These are phyloP conservation scores for Caenorhabditis briggsae DNA, from an alignment of 1,140 invertebrate species.

Conservation along the genomic window DNA sequence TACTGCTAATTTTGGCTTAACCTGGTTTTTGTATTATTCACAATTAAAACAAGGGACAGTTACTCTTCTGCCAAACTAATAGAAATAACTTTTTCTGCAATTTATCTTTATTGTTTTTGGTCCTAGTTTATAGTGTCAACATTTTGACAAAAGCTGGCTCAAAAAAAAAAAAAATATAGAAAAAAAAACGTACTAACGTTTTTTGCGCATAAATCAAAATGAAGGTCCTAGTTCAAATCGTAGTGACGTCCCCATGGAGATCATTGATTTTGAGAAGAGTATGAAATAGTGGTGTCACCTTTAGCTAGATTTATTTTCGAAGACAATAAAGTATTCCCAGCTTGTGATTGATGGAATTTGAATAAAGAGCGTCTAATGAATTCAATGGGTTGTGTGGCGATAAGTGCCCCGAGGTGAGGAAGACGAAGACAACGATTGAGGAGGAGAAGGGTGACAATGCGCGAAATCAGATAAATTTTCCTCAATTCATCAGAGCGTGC, in stretches of 20 bases:
- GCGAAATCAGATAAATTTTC: conserved; percentile 50
- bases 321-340: neutral
- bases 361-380: conserved; percentile 39
- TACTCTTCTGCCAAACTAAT: no score
- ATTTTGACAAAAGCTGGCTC: neutral
- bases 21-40: no score
- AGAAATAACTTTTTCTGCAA: no score
- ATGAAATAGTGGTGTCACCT: no score
- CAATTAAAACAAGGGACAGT: no score
- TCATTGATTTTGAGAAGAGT: conserved; percentile 12
- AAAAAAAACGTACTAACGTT: no score
- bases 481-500: conserved; percentile 55
- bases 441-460: conserved; percentile 22
- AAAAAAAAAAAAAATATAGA: neutral
- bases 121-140: no score
- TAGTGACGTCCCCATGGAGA: conserved; percentile 14
- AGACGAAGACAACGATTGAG: no score
- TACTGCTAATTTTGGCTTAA: no score
- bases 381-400: conserved; percentile 34
- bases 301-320: no score
- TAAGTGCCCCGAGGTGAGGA: conserved; percentile 9
- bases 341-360: conserved; percentile 32
- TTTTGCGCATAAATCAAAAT: neutral
- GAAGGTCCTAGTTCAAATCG: neutral
- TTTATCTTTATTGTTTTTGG: no score